Evolutionary conservation across 2,888 invertebrate species (phyloP), one percentile per base, ranked within the genome.

Genomic region (Polydrusus tereticollis): DNA sequence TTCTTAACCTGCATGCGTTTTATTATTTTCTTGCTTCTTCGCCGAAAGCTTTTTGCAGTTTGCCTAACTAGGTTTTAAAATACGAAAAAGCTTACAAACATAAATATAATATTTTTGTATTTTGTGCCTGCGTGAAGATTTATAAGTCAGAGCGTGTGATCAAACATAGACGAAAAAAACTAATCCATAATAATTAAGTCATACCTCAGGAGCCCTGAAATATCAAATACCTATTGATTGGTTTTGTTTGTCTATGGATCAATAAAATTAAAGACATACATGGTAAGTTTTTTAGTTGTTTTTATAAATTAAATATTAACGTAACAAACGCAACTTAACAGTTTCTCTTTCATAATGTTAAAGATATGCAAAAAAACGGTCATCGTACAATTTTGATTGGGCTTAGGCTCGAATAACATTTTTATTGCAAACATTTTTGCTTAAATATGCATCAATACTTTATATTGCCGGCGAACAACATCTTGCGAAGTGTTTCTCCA

Each of bases 261-360:
- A 4, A 41, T 16, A 6, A 12, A 16, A 41, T 29, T 16, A 55
- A 55, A 47, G 10, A 45, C 14, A 29, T 23, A 33, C 23, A 16
- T 55, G 52, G 52, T 55, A 55, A 55, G 52, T 55, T 55, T 50
- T 23, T 26, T n/a, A n/a, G n/a, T n/a, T n/a, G n/a, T n/a, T n/a
- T n/a, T n/a, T n/a, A n/a, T n/a, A n/a, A n/a, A n/a, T n/a, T n/a
- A n/a, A n/a, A n/a, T n/a, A n/a, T n/a, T n/a, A n/a, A n/a, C n/a
- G n/a, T n/a, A n/a, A n/a, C n/a, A n/a, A n/a, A n/a, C n/a, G n/a
- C n/a, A n/a, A n/a, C n/a, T n/a, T n/a, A n/a, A n/a, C n/a, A n/a
- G n/a, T n/a, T n/a, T n/a, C n/a, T n/a, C n/a, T n/a, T n/a, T n/a
- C n/a, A n/a, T n/a, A n/a, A n/a, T n/a, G n/a, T n/a, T n/a, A n/a